Evolutionary conservation across 1,140 invertebrate species (phyloP).

Genomic region (Venturia canescens): DNA sequence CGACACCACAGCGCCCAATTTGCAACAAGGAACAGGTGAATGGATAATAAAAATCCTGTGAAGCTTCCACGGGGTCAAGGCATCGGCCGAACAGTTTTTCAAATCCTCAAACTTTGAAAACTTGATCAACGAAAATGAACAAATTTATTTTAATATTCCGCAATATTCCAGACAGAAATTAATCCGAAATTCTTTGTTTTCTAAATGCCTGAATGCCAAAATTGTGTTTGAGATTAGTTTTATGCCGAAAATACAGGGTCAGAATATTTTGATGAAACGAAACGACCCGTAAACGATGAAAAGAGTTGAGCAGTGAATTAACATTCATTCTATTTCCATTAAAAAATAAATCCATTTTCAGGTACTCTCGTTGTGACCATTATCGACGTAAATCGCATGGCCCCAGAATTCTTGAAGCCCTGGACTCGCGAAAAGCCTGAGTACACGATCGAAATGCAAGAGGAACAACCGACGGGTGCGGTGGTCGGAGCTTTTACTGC

Average conservation of each 20-base stretch:
- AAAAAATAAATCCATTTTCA: slow-evolving; percentile 58
- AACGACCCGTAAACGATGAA: no score
- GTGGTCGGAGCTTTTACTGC: slow-evolving; percentile 89
- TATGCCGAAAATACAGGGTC: no score
- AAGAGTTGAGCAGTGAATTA: no score
- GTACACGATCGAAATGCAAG: slow-evolving; percentile 84
- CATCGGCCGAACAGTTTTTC: no score
- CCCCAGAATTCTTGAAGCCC: slow-evolving; percentile 82
- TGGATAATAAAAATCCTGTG: background rate
- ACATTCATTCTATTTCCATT: background rate
- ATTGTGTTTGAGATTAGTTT: no score
- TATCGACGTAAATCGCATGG: slow-evolving; percentile 86
- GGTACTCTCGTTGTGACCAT: slow-evolving; percentile 91
- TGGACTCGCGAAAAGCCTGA: slow-evolving; percentile 85
- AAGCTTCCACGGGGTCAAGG: background rate
- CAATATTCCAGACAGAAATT: no score
- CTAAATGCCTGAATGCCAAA: no score
- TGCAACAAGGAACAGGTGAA: slow-evolving; percentile 87
- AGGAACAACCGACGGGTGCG: slow-evolving; percentile 90
- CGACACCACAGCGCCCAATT: slow-evolving; percentile 86
- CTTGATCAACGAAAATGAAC: no score
- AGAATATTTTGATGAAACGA: no score
- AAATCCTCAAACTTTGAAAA: no score
- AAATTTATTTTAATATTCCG: no score
- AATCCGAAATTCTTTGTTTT: no score